A percentile compares a stretch with the other conserved stretches of the same genome.
Conservation (phyloP, 2,113 vertebrate species). For the Vimba vimba region DNA sequence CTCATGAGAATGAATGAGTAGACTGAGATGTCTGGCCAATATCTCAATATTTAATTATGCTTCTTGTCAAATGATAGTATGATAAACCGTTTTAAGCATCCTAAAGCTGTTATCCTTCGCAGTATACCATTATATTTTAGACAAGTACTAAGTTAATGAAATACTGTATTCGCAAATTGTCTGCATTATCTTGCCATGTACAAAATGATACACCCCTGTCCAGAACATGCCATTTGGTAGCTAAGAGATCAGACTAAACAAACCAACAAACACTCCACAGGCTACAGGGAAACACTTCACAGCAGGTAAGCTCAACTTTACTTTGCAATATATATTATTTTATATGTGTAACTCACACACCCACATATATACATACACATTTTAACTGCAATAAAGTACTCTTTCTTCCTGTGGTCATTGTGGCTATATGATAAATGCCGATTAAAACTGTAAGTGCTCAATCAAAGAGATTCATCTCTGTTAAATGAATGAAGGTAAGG, state of each 20-base stretch:
- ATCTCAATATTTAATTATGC: background rate
- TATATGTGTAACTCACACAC: background rate
- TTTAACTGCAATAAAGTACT: background rate
- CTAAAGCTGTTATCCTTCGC: background rate
- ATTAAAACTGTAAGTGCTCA: conserved; percentile 49
- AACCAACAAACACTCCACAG: conserved; percentile 31
- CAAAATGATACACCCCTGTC: conserved; percentile 49
- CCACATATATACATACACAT: background rate
- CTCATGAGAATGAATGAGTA: background rate
- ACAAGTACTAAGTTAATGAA: background rate
- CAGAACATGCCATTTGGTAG: conserved; percentile 61
- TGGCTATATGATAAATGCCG: conserved; percentile 13
- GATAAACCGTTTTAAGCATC: background rate
- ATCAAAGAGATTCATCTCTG: conserved; percentile 56
- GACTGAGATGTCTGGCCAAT: background rate
- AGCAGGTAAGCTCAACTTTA: conserved; percentile 37
- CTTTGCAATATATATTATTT: background rate
- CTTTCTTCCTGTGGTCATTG: background rate
- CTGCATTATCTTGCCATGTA: conserved; percentile 55
- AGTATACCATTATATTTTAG: background rate
- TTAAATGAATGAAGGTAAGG: conserved; percentile 51
- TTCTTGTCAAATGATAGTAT: background rate
- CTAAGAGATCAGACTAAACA: conserved; percentile 71
- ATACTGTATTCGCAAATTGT: background rate
- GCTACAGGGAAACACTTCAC: background rate